Conservation (phyloP, 1,140 invertebrate species). For the Eupeodes corollae region DNA sequence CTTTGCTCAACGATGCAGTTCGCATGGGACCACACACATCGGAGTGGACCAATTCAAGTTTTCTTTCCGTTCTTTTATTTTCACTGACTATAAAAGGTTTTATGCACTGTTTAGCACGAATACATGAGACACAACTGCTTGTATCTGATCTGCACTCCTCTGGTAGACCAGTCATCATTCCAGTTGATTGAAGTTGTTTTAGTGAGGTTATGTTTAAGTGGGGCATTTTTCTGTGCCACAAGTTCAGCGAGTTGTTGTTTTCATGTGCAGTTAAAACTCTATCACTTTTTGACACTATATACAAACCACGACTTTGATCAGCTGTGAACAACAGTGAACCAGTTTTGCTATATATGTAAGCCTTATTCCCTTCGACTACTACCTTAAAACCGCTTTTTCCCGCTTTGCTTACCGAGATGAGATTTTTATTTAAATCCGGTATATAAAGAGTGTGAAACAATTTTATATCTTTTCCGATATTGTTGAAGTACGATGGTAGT, state of each 20-base stretch:
- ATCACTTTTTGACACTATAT: too few relatives aligned
- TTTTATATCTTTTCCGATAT: not conserved
- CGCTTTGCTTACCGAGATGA: constrained; percentile 3
- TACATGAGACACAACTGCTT: not conserved
- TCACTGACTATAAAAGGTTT: not conserved
- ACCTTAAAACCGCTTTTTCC: not conserved
- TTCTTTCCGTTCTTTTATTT: not conserved
- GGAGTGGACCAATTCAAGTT: constrained; percentile 26
- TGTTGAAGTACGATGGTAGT: not conserved
- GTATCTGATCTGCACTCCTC: not conserved
- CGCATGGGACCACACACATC: constrained; percentile 37
- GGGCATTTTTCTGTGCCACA: constrained; percentile 3
- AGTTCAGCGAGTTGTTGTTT: not conserved
- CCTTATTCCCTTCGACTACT: not conserved
- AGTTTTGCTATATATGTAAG: not conserved
- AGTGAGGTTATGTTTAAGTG: constrained; percentile 6
- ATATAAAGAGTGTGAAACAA: constrained; percentile 1
- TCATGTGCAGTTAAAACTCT: not conserved
- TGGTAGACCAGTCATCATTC: constrained; percentile 1
- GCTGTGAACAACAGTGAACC: not conserved
- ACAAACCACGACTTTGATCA: not conserved
- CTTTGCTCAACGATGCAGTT: constrained; percentile 19
- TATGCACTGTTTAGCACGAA: not conserved
- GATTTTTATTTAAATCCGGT: constrained; percentile 3
- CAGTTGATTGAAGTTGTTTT: not conserved